These are phyloP conservation scores for Drymodes brunneopygia DNA, from an alignment of 2,113 vertebrate species.

Conservation along the genomic window DNA sequence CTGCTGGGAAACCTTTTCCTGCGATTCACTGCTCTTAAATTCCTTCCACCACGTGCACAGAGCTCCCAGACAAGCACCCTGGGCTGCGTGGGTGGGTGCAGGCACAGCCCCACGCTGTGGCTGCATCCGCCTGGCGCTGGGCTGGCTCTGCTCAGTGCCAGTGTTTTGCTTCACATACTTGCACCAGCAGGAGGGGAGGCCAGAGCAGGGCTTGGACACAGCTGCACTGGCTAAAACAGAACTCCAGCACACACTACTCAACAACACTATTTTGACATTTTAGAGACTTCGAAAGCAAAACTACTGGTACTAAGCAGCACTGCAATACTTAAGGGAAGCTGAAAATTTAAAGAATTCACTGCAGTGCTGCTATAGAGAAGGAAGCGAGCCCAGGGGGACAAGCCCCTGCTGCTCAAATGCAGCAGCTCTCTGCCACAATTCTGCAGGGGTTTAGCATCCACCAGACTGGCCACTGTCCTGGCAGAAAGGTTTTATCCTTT, in stretches of 20 bases:
- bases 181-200: neutral
- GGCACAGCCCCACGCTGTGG: neutral
- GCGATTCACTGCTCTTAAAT: fast-evolving
- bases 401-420: neutral
- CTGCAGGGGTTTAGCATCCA: neutral
- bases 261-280: neutral
- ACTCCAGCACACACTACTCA: neutral
- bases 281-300: neutral
- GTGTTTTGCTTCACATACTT: neutral
- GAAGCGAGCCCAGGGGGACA: fast-evolving
- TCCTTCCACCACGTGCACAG: fast-evolving
- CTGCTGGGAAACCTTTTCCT: neutral
- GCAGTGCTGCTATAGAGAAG: neutral
- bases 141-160: fast-evolving
- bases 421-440: neutral
- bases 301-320: fast-evolving
- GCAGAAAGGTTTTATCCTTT: neutral
- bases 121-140: fast-evolving
- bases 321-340: neutral
- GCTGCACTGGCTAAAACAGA: neutral
- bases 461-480: fast-evolving
- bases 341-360: neutral
- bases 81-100: neutral
- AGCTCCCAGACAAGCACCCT: fast-evolving
- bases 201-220: neutral